Evolutionary conservation across 1,140 invertebrate genomes (phyloP).

Genomic region (Papilio polyxenes): DNA sequence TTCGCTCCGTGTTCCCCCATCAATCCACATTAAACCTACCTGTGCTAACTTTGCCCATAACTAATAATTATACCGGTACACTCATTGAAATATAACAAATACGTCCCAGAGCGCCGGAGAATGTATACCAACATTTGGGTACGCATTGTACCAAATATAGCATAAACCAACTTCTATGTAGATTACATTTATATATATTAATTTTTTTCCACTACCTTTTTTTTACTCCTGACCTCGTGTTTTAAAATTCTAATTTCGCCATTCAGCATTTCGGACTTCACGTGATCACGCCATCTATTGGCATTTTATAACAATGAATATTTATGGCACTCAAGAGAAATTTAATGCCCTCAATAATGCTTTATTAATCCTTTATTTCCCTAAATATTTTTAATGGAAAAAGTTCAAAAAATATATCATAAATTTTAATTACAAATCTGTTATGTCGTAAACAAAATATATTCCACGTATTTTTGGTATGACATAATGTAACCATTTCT

Average conservation of each 20-base stretch:
- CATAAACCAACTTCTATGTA: neutral
- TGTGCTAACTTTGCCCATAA: slow-evolving; percentile 12
- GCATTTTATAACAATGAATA: neutral
- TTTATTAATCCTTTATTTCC: slow-evolving; percentile 1
- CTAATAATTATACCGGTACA: slow-evolving; percentile 29
- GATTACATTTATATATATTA: neutral
- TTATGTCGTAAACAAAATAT: neutral
- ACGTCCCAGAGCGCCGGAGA: slow-evolving; percentile 16
- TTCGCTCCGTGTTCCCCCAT: neutral
- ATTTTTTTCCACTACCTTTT: too few relatives aligned
- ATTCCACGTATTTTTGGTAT: neutral
- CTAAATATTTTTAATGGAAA: slow-evolving; percentile 1
- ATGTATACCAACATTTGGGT: slow-evolving; percentile 9
- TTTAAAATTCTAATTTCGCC: neutral
- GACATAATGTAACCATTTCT: too few relatives aligned
- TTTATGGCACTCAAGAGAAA: neutral
- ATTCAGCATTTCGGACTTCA: neutral
- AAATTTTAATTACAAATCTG: neutral
- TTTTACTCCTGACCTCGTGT: too few relatives aligned
- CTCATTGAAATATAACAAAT: slow-evolving; percentile 34
- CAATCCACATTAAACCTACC: slow-evolving; percentile 31
- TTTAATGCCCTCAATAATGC: neutral
- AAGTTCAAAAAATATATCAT: neutral
- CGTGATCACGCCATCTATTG: neutral
- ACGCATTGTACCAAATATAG: neutral